These are phyloP conservation scores for Episyrphus balteatus DNA, from an alignment of 1,140 invertebrate genomes.

Conservation along the genomic window DNA sequence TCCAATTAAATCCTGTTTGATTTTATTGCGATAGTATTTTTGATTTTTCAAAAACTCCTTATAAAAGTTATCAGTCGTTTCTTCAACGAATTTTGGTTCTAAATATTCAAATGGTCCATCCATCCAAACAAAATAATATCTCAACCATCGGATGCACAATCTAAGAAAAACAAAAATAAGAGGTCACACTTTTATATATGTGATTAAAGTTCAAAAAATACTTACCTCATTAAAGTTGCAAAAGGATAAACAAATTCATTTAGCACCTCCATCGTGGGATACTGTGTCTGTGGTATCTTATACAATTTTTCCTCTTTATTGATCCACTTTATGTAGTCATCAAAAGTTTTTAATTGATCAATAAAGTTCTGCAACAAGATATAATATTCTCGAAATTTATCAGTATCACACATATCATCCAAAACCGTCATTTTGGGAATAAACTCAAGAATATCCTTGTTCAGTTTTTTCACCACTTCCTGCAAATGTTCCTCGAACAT, in stretches of 20 bases:
- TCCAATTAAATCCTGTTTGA: slow-evolving; percentile 61
- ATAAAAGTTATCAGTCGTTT: slow-evolving; percentile 56
- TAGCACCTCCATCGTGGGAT: slow-evolving; percentile 61
- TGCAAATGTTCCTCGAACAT: slow-evolving; percentile 68
- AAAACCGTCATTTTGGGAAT: slow-evolving; percentile 53
- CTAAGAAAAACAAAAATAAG: slow-evolving; percentile 12
- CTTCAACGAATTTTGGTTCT: slow-evolving; percentile 58
- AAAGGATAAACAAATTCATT: slow-evolving; percentile 58
- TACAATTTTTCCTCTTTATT: slow-evolving; percentile 81
- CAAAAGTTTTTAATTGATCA: slow-evolving; percentile 58
- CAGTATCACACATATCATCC: slow-evolving; percentile 58
- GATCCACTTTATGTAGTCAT: slow-evolving; percentile 68
- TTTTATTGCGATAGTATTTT: slow-evolving; percentile 68
- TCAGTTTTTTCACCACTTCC: slow-evolving; percentile 54
- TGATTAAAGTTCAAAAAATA: slow-evolving; percentile 15
- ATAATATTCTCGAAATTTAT: slow-evolving; percentile 52
- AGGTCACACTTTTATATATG: background rate
- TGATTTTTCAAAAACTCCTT: slow-evolving; percentile 67
- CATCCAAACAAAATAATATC: slow-evolving; percentile 75
- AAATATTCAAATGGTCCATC: slow-evolving; percentile 82
- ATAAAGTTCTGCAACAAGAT: slow-evolving; percentile 61
- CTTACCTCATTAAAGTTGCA: slow-evolving; percentile 48
- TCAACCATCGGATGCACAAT: slow-evolving; percentile 60
- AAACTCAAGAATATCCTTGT: slow-evolving; percentile 56
- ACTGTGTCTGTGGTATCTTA: slow-evolving; percentile 62